These are phyloP conservation scores for Cyprinodon diabolis DNA, from an alignment of 2,797 vertebrate species.

Conservation along the genomic window DNA sequence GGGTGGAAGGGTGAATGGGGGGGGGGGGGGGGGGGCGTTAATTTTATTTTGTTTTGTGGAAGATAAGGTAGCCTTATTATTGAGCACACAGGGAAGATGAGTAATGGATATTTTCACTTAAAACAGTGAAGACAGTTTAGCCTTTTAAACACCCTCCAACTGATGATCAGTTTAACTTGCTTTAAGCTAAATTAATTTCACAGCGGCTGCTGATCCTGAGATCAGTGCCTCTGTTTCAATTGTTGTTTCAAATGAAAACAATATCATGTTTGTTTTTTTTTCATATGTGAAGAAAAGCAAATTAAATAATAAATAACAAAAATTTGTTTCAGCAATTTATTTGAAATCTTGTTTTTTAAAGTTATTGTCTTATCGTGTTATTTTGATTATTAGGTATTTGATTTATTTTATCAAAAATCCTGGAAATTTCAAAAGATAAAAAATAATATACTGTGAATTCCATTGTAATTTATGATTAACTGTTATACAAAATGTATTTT, in stretches of 20 bases:
- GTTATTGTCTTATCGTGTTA: neutral
- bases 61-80: conserved; percentile 28
- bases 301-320: too few relatives aligned
- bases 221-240: neutral
- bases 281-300: too few relatives aligned
- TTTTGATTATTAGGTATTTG: neutral
- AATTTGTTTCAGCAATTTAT: too few relatives aligned
- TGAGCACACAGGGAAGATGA: conserved; percentile 56
- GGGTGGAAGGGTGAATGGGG: conserved; percentile 10
- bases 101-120: conserved; percentile 1
- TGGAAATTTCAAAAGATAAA: too few relatives aligned
- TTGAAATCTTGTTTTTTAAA: neutral
- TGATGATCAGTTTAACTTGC: neutral
- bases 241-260: too few relatives aligned
- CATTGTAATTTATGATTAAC: neutral
- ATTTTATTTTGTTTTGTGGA: conserved; percentile 40
- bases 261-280: too few relatives aligned
- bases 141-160: neutral
- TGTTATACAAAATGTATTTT: neutral
- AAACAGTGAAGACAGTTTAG: neutral
- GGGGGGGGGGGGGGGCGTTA: conserved; percentile 3
- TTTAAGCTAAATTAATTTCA: neutral
- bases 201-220: too few relatives aligned
- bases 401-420: neutral
- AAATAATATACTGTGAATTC: too few relatives aligned